Evolutionary conservation across 2,888 invertebrate genomes (phyloP), one percentile per base, ranked within the genome.

Genomic region (Prenolepis imparis): DNA sequence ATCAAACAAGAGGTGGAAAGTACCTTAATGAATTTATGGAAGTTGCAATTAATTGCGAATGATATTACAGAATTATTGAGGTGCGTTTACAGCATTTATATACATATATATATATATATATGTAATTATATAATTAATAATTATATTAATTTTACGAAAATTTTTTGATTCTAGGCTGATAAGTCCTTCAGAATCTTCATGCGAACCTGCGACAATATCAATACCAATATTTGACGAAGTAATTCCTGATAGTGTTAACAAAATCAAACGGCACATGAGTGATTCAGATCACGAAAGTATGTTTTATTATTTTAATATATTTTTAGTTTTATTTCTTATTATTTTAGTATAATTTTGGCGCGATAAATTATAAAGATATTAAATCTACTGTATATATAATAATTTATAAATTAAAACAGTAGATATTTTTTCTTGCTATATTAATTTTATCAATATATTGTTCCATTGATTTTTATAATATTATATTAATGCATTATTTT

Each of bases 41-140:
- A 87, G 61, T 80, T 92, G 32, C 59, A 84, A 64, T 21, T 32
- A 6, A 73, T 74, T 67, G 74, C 87, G 0, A 72, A 90, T 41
- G 87, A 91, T 52, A 81, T 87, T 67, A 21, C 41, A n/a, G 84
- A 90, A 63, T 77, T 90, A n/a, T 21, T 86, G 75, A 89, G 82
- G 92, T 92, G 83, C 41, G 21, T 61, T 15, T 55, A 48, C n/a
- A 41, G 36, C 18, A 73, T 82, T 70, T 39, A 72, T 36, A 59
- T 8, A 61, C 1, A 24, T 28, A 3, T 28, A 28, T 28, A 28
- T n/a, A 32, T 36, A 36, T n/a, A 59, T 8, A 61, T 3, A 24
- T 28, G 28, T 28, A 28, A 28, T 28, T 28, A 28, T n/a, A 32
- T 36, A 36, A 36, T 36, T 36, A 36, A 68, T 36, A 52, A 28